These are phyloP conservation scores for Herpetotheres cachinnans DNA, from an alignment of 2,113 vertebrate species.

Conservation along the genomic window DNA sequence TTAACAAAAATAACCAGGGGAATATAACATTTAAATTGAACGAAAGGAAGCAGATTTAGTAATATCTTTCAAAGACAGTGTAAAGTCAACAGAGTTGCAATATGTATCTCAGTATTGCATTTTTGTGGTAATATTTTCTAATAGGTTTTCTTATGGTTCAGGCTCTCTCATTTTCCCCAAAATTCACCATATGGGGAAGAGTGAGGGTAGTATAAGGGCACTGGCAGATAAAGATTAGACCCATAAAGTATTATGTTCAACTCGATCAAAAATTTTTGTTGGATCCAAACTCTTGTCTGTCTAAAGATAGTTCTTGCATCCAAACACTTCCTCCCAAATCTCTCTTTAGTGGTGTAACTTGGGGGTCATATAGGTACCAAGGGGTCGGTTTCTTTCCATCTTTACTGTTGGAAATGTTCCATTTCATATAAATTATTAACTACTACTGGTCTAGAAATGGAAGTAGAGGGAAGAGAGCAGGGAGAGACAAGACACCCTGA, in stretches of 20 bases:
- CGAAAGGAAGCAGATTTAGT: background rate
- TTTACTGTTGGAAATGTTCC: background rate
- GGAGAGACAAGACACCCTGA: background rate
- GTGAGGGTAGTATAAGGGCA: background rate
- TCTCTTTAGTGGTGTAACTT: background rate
- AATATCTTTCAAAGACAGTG: constrained; percentile 23
- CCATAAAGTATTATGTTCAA: background rate
- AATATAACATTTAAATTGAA: constrained; percentile 23
- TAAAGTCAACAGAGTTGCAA: constrained; percentile 12
- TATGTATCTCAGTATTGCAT: background rate
- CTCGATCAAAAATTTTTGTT: background rate
- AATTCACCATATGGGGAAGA: background rate
- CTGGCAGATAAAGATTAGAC: background rate
- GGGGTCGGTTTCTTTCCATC: background rate
- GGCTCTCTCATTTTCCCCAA: background rate
- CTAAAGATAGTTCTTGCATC: background rate
- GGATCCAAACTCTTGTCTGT: background rate
- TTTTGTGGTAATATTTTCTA: background rate
- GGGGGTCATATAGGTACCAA: background rate
- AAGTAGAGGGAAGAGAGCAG: background rate
- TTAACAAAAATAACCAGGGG: constrained; percentile 27
- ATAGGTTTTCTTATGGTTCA: background rate
- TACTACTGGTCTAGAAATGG: background rate
- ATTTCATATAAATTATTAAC: background rate
- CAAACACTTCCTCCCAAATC: background rate